Evolutionary conservation across 2,888 invertebrate genomes (phyloP).

Genomic region (Aphodius granarius): DNA sequence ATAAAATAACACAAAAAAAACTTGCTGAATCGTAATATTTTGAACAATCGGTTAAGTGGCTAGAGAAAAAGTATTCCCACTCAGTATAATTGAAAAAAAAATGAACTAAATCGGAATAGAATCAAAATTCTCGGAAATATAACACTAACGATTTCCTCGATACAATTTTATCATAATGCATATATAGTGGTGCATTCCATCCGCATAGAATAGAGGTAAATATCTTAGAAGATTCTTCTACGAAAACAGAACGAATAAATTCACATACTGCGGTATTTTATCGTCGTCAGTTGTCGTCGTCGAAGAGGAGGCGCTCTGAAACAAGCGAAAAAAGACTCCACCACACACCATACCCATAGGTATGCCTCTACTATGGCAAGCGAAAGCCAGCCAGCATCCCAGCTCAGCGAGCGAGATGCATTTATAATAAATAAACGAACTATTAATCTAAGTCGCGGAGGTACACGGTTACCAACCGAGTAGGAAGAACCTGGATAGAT

Average conservation of each 20-base stretch:
- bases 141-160: background rate
- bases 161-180: background rate
- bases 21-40: too few relatives aligned
- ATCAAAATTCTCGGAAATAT: background rate
- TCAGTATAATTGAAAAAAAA: too few relatives aligned
- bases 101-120: too few relatives aligned
- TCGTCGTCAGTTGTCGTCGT: background rate
- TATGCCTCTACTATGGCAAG: background rate
- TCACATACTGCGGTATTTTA: background rate
- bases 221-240: background rate
- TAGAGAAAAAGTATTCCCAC: too few relatives aligned
- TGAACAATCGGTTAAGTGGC: too few relatives aligned
- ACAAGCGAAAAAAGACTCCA: background rate
- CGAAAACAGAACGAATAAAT: background rate
- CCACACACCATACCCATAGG: background rate
- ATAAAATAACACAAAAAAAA: too few relatives aligned
- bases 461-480: conserved; percentile 15
- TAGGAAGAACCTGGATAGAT: background rate
- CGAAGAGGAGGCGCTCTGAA: background rate
- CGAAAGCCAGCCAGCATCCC: background rate
- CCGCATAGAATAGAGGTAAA: background rate
- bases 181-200: background rate
- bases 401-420: conserved; percentile 1
- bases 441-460: conserved; percentile 38
- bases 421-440: conserved; percentile 32